Evolutionary conservation across 2,888 invertebrate genomes (phyloP).

Genomic region (Ctenicera cuprea): DNA sequence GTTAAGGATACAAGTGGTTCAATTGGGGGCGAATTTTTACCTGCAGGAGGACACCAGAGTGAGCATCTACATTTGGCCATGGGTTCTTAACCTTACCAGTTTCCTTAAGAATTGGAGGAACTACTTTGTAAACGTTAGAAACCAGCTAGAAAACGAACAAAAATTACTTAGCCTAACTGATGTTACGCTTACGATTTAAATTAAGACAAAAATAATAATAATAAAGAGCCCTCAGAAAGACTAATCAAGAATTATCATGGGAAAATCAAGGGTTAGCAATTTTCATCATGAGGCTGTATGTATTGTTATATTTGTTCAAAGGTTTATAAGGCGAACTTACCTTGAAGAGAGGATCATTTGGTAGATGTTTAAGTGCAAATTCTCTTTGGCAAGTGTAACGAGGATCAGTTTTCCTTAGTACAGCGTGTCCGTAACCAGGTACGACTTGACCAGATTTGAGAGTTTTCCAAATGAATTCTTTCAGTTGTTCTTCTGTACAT

Average conservation of each 20-base stretch:
- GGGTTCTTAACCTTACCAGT: conserved; percentile 98
- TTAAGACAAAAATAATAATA: neutral
- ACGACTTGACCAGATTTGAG: conserved; percentile 97
- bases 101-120: conserved; percentile 93
- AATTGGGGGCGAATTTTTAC: conserved; percentile 73
- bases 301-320: neutral
- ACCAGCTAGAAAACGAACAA: conserved; percentile 78
- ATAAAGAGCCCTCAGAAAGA: conserved; percentile 38
- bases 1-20: conserved; percentile 9
- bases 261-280: conserved; percentile 42
- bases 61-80: conserved; percentile 99
- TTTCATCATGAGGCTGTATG: conserved; percentile 32
- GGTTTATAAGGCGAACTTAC: conserved; percentile 64
- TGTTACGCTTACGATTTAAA: neutral
- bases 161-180: conserved; percentile 17
- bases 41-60: conserved; percentile 94
- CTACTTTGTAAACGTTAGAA: conserved; percentile 92
- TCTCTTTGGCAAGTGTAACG: conserved; percentile 95
- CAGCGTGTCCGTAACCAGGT: conserved; percentile 97
- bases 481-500: conserved; percentile 92
- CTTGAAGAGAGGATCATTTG: conserved; percentile 93
- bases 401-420: conserved; percentile 95
- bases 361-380: conserved; percentile 94
- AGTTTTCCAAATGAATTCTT: conserved; percentile 98
- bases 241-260: conserved; percentile 41